Evolutionary conservation across 2,113 vertebrate genomes (phyloP), one percentile per base, ranked within the genome.

Genomic region (Glaucomys volans): DNA sequence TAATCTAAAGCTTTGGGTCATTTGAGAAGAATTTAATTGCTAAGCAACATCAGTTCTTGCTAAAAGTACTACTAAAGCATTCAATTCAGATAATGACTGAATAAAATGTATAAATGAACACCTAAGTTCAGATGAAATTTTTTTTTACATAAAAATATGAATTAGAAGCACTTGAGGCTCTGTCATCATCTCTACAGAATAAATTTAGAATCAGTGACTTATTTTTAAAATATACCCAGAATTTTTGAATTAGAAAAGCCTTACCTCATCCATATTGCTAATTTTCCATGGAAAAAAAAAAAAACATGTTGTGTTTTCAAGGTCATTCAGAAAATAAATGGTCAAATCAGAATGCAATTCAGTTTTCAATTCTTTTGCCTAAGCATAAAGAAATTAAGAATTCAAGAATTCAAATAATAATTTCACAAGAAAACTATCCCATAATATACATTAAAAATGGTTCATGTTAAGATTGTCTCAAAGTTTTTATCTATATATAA

Each of bases 151-250:
- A 88, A 7, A 72, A 87, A 92, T 81, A n/a, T 42, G 26, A 96
- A 84, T 67, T 64, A 89, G 32, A 93, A 74, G 12, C 59, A 74
- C 44, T 89, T 96, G 57, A 67, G 22, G 12, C 22, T 77, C 30
- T 86, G 26, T 44, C 52, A 91, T 85, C 83, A n/a, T 86, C 11
- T 88, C 44, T 93, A 50, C 32, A 80, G 17, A 95, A 87, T 87
- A 93, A 64, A 79, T 80, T 75, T 91, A 71, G 52, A 91, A 85
- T 66, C 44, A 44, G 18, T 80, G 24, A 22, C 12, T 92, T 9
- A 42, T 69, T 95, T 97, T 97, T 69, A 32, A 90, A 79, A 57
- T 76, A 83, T 28, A 93, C 5, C 11, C 40, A 86, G 24, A 67
- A 95, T 83, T 93, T 82, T 94, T 80, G 44, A 87, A 47, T 18